Percentiles rank a stretch among this genome's conserved stretches.
Evolutionary conservation across 2,113 vertebrate species (phyloP).

Genomic region (Pterocles orientalis): DNA sequence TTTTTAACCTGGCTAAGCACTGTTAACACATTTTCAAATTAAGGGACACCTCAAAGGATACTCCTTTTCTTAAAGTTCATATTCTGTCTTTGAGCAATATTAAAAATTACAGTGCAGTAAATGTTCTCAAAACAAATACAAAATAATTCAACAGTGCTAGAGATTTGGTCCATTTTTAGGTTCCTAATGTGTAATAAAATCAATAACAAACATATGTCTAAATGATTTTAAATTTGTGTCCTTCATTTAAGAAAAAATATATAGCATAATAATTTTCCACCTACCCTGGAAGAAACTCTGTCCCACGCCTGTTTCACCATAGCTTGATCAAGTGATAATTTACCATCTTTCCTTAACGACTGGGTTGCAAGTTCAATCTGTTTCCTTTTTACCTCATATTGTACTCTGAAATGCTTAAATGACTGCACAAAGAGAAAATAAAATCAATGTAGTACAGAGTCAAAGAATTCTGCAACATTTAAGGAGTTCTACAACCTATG

Average conservation of each 20-base stretch:
- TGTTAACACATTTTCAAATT: not conserved
- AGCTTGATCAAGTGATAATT: constrained; percentile 94
- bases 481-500: not conserved
- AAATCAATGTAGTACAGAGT: not conserved
- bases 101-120: not conserved
- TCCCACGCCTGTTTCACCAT: constrained; percentile 96
- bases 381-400: constrained; percentile 93
- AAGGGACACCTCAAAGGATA: not conserved
- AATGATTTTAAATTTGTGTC: not conserved
- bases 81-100: not conserved
- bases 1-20: not conserved
- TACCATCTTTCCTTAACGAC: constrained; percentile 87
- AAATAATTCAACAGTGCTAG: not conserved
- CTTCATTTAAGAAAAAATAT: not conserved
- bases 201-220: not conserved
- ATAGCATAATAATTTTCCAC: not conserved
- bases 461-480: not conserved
- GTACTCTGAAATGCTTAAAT: constrained; percentile 90
- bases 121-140: not conserved
- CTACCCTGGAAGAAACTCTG: constrained; percentile 87
- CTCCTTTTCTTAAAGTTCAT: not conserved
- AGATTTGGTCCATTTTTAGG: not conserved
- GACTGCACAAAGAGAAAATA: constrained; percentile 75
- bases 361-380: constrained; percentile 86
- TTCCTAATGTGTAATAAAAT: not conserved